Percentiles rank a stretch among this genome's conserved stretches.
These are phyloP conservation scores for Ditylenchus weischeri DNA, from an alignment of 2,888 invertebrate genomes.

Conservation along the genomic window DNA sequence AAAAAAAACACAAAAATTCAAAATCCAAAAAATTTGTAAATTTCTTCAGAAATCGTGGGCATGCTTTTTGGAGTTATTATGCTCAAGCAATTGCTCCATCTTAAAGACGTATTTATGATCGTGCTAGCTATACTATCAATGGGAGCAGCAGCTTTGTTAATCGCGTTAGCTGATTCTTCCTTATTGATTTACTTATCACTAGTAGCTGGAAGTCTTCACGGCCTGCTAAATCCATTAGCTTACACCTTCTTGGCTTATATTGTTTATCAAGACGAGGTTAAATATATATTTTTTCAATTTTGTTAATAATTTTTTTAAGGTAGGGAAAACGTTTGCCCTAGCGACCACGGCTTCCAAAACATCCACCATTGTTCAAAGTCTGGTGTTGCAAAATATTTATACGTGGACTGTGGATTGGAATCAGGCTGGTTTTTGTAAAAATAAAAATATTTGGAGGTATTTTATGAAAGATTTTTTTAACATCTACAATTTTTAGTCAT, in stretches of 20 bases:
- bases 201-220: constrained; percentile 1
- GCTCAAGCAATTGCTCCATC: background rate
- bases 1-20: no score
- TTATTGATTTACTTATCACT: background rate
- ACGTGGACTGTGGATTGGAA: constrained; percentile 1
- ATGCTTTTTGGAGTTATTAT: background rate
- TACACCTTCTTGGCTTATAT: no score
- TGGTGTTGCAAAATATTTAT: background rate
- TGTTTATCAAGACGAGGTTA: no score
- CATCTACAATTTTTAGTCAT: background rate
- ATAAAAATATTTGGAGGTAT: no score
- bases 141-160: background rate
- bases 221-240: background rate
- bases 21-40: no score
- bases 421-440: background rate
- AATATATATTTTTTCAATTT: no score
- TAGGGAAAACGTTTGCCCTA: constrained; percentile 1
- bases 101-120: background rate
- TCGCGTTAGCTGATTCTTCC: background rate
- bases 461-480: background rate
- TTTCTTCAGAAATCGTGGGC: background rate
- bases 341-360: background rate
- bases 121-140: background rate
- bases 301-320: background rate
- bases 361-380: background rate